These are phyloP conservation scores for Invenusta paracnida DNA, from an alignment of 2,888 invertebrate genomes.

Conservation along the genomic window DNA sequence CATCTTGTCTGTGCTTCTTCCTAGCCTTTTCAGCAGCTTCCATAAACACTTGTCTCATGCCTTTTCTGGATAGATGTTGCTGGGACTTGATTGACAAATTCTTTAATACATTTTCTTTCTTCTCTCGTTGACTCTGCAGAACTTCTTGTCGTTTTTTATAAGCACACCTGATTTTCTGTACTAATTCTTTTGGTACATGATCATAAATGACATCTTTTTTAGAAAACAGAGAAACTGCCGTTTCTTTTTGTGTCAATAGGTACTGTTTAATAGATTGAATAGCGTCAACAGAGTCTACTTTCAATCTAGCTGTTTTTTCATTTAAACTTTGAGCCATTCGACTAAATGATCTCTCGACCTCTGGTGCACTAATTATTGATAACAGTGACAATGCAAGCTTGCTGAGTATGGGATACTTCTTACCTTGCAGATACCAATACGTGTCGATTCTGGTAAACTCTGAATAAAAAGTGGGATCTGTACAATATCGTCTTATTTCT, in stretches of 20 bases:
- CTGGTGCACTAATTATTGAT: conserved; percentile 17
- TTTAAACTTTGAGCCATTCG: not conserved
- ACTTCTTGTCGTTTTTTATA: not conserved
- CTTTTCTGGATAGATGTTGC: not conserved
- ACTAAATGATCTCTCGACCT: conserved; percentile 25
- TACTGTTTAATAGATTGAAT: conserved; percentile 29
- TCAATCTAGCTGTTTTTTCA: not conserved
- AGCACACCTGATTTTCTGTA: not conserved
- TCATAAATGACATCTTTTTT: not conserved
- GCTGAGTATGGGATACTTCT: conserved; percentile 7
- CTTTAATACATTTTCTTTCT: not conserved
- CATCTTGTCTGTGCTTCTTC: not conserved
- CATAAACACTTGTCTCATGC: not conserved
- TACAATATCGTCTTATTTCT: not conserved
- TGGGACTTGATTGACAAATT: not conserved
- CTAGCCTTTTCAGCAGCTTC: not conserved
- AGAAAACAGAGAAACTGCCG: not conserved
- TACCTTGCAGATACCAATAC: not conserved
- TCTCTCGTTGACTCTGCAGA: not conserved
- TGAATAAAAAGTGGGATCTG: not conserved
- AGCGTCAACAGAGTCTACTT: not conserved
- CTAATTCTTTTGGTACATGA: conserved; percentile 22
- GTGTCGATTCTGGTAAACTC: conserved; percentile 12
- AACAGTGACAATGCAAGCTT: not conserved
- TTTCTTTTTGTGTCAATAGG: not conserved